phyloP scores from a whole-genome alignment of 2,888 invertebrate genomes.

The Aricia artaxerxes region DNA sequence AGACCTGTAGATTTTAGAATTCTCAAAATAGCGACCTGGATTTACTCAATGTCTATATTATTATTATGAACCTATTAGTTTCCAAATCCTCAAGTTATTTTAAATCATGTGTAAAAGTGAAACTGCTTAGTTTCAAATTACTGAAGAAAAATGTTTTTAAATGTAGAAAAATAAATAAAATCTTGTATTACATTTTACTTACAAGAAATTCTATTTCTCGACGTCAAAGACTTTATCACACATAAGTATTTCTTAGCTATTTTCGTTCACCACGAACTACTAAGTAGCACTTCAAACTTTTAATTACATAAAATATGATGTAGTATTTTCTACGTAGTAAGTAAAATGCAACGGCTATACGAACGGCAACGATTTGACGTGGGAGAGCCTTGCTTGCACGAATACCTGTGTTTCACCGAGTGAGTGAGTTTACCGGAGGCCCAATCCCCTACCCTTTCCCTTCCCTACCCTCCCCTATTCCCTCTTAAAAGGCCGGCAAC shows the following conservation, averaged over 20 bases:
- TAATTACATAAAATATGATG: background rate
- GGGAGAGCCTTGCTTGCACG: too few species aligned
- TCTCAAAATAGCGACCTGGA: too few species aligned
- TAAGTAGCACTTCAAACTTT: conserved; percentile 7
- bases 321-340: background rate
- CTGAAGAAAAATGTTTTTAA: background rate
- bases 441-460: too few species aligned
- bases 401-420: too few species aligned
- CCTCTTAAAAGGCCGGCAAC: too few species aligned
- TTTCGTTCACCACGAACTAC: background rate
- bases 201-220: background rate
- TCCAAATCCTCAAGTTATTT: too few species aligned
- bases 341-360: background rate
- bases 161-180: background rate
- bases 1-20: too few species aligned
- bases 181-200: background rate
- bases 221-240: background rate
- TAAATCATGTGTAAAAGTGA: background rate
- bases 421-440: too few species aligned
- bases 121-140: background rate
- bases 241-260: background rate
- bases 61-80: too few species aligned
- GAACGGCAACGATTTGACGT: too few species aligned
- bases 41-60: too few species aligned
- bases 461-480: too few species aligned